Evolutionary conservation across 2,113 vertebrate species (phyloP), one percentile per base, ranked within the genome.

Genomic region (Aepyceros melampus): DNA sequence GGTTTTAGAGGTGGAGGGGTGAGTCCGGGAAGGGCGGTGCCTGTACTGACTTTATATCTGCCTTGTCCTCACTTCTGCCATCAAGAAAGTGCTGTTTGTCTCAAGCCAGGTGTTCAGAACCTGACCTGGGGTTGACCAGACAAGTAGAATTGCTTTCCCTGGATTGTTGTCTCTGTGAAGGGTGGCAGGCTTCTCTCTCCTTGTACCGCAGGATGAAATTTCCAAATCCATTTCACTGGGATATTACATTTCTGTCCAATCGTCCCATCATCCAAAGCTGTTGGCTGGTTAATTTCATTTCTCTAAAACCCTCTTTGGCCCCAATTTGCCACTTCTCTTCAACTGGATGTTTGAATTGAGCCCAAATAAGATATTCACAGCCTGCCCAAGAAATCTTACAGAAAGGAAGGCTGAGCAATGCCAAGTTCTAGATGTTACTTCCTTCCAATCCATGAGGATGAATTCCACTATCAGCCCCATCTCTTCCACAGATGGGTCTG

Each of bases 71-170:
- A 36, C 78, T 97, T 91, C 94, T 91, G 74, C 91, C 91, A 93
- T 94, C 67, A 92, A 85, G 87, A 94, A 92, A 86, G 95, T 94
- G 85, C 95, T 97, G 47, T 94, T 97, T 86, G 74, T 95, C 62
- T 97, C 6, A 11, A 92, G 55, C 64, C 76, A 87, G 97, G 87
- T 92, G n/a, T 78, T 79, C 29, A 51, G 16, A 95, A 94, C 67
- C 87, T 96, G 97, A 85, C 90, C 76, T 92, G 45, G 91, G 64
- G 36, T 79, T 87, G 93, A 92, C 81, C 60, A 58, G 87, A 95
- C 76, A 94, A 87, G 92, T 17, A 64, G 88, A 87, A 90, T 96
- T 64, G 91, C 96, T 97, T 96, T 93, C 62, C 36, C 58, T 84
- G 74, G 45, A 94, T 47, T 53, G 33, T 53, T 97, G 88, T 49